Conservation (phyloP, 2,113 vertebrate genomes). For the Lagenorhynchus albirostris region DNA sequence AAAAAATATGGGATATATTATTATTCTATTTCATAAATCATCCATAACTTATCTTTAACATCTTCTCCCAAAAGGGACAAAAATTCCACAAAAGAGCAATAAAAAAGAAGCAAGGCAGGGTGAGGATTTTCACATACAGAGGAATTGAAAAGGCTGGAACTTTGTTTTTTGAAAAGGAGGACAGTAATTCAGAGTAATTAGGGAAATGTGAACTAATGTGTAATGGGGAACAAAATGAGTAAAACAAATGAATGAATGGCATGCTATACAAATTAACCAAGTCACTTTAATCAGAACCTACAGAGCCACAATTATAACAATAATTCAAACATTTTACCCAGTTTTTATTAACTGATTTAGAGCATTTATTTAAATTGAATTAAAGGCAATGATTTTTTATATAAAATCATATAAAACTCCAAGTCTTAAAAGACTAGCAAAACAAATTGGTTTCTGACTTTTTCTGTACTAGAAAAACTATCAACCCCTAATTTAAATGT, state of each 20-base stretch:
- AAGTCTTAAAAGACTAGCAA: conserved; percentile 2
- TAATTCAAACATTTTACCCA: conserved; percentile 1
- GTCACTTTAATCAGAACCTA: not conserved
- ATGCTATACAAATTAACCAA: not conserved
- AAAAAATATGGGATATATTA: conserved; percentile 18
- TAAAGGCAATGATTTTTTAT: not conserved
- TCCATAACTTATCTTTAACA: conserved; percentile 40
- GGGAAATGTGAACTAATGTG: not conserved
- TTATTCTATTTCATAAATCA: conserved; percentile 47
- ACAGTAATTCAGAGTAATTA: not conserved
- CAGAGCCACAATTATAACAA: not conserved
- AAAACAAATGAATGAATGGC: not conserved
- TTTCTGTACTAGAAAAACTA: not conserved
- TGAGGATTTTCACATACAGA: not conserved
- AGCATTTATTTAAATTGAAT: not conserved
- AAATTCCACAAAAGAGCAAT: conserved; percentile 52
- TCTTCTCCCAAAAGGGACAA: conserved; percentile 61
- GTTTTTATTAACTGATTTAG: not conserved
- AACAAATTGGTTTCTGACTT: not conserved
- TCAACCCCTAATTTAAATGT: conserved; percentile 21
- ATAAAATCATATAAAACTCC: conserved; percentile 17
- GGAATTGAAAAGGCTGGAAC: not conserved
- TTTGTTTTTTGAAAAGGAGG: conserved; percentile 18
- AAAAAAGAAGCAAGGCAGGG: conserved; percentile 62
- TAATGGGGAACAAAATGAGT: not conserved